phyloP scores from a whole-genome alignment of 2,113 vertebrate species.

The Eptatretus burgeri region DNA sequence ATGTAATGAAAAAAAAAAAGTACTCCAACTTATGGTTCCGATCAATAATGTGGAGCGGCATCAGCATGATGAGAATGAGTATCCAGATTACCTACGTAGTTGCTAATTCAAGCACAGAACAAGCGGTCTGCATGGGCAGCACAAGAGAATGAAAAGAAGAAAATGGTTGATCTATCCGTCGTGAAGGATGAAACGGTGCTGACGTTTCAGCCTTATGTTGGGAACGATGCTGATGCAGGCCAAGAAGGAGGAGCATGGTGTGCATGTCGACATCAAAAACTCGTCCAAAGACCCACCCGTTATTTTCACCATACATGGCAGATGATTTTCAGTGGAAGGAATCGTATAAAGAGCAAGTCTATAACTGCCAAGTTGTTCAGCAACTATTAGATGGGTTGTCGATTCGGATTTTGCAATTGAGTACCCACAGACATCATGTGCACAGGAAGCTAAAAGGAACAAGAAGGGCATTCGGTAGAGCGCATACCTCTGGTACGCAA shows the following conservation, averaged over 20 bases:
- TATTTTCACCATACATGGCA: constrained; percentile 14
- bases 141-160: not conserved
- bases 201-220: constrained; percentile 12
- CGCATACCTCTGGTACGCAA: too few relatives aligned
- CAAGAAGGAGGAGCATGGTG: constrained; percentile 17
- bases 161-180: too few relatives aligned
- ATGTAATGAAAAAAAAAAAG: too few relatives aligned
- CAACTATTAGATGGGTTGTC: constrained; percentile 19
- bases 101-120: too few relatives aligned
- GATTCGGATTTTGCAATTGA: constrained; percentile 16
- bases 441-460: too few relatives aligned
- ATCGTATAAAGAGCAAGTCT: constrained; percentile 19
- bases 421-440: too few relatives aligned
- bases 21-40: too few relatives aligned
- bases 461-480: too few relatives aligned
- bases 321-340: constrained; percentile 19
- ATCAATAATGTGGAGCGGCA: too few relatives aligned
- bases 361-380: constrained; percentile 20
- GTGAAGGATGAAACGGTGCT: too few relatives aligned
- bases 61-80: not conserved
- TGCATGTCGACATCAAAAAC: constrained; percentile 17
- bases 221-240: constrained; percentile 19
- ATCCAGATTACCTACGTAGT: not conserved
- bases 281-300: constrained; percentile 15
- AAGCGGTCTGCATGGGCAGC: not conserved